Evolutionary conservation across 2,113 vertebrate species (phyloP), one percentile per base, ranked within the genome.

Genomic region (Malaclemys terrapin): DNA sequence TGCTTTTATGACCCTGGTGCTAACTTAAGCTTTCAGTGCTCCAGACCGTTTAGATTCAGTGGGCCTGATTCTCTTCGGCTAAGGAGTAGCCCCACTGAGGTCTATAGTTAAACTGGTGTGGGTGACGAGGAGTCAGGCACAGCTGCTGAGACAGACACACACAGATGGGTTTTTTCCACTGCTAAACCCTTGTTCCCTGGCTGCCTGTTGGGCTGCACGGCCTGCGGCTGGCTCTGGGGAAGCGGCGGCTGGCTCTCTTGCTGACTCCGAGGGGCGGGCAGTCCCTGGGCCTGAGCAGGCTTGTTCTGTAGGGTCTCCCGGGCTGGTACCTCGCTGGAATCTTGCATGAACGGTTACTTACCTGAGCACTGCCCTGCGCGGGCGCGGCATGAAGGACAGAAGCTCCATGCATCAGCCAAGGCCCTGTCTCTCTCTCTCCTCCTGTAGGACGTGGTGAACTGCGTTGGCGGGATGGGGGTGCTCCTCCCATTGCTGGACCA

Each of bases 401-500:
- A n/a, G 50, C 0, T 24, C 82, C 3, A 8, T 83, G 3, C 2
- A 24, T 8, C 76, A 57, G 24, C 25, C 38, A 62, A 87, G 35
- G 8, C 65, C 13, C 59, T 52, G 24, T 75, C 2, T 90, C 20
- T 95, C 5, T 0, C 57, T 25, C 85, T 42, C 25, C 19, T 56
- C 72, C 42, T 50, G 2, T 90, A 99, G 99, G 99, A 99, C 3
- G 99, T 99, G 93, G 96, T 99, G 38, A 99, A 99, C 65, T 99
- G 99, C 0, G 98, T 99, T 4, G 99, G 99, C 20, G 99, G 99
- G 4, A 98, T 99, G 95, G 99, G 98, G 0, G 98, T 98, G 53
- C 95, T 99, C 65, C 97, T 99, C 79, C 99, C 99, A 3, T 97
- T 99, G 85, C 98, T 99, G 0, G 99, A 99, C 88, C 99, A 98